Percentiles rank a stretch among this genome's conserved stretches.
Conservation (phyloP, 2,113 vertebrate genomes). For the Calypte anna region DNA sequence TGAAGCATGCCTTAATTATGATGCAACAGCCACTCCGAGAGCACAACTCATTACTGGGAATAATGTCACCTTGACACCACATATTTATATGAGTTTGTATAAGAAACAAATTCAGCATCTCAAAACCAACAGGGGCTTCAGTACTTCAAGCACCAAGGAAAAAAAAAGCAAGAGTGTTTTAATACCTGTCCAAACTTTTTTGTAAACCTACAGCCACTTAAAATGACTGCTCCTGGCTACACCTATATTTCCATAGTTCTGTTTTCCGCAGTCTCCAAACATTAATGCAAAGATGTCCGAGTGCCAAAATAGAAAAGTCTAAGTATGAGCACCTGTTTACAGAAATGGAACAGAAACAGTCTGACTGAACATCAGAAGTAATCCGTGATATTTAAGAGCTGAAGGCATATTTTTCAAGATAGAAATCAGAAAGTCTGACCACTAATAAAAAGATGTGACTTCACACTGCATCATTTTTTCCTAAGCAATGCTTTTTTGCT, state of each 20-base stretch:
- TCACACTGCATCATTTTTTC: not conserved
- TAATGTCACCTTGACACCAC: not conserved
- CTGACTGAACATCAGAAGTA: not conserved
- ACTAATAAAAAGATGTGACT: not conserved
- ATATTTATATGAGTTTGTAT: not conserved
- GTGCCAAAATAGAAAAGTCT: not conserved
- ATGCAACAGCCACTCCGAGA: not conserved
- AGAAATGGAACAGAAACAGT: not conserved
- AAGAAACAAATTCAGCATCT: not conserved
- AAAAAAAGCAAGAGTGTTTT: not conserved
- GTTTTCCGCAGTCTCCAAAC: not conserved
- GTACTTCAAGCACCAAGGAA: not conserved
- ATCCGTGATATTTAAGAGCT: not conserved
- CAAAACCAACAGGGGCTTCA: not conserved
- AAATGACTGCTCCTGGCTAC: not conserved
- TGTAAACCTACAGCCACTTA: not conserved
- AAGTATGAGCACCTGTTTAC: not conserved
- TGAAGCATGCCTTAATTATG: not conserved
- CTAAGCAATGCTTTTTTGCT: not conserved
- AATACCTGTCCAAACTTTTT: not conserved
- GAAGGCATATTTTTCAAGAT: not conserved
- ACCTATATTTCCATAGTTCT: not conserved
- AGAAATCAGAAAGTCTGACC: not conserved
- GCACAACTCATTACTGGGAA: not conserved
- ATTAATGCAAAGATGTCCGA: rapidly evolving